Evolutionary conservation across 2,113 vertebrate genomes (phyloP), one percentile per base, ranked within the genome.

Genomic region (Physeter macrocephalus): DNA sequence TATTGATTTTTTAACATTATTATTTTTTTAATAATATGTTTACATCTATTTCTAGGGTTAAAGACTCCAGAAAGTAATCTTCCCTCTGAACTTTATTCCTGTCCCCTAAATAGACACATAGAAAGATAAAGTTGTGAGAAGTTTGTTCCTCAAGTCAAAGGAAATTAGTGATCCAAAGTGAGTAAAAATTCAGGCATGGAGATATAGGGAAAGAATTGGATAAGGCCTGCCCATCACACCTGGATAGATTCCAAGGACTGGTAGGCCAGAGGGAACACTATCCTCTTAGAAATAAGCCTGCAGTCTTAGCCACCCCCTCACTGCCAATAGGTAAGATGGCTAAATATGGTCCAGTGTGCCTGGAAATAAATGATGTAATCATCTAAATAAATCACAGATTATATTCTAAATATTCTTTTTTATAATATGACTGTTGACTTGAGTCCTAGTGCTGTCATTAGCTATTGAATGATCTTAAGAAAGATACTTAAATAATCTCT

Each of bases 261-360:
- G 31, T 36, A 9, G 8, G 1, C 17, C 34, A 36, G 21, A 78
- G 7, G 43, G 31, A 41, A 10, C 1, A 4, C 21, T 46, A 2
- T 13, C 4, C 7, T 59, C 49, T 52, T 36, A 27, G 43, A 62
- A 31, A 2, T 43, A 49, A 81, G 8, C 4, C 61, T 34, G 6
- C 25, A 21, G 11, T 43, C 9, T 49, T 57, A 72, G 29, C 6
- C 12, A 78, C 3, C 4, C 12, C 4, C 29, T 88, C 23, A 49
- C 0, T 27, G 20, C 25, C 18, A 36, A 8, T 9, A 4, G 17
- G 2, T 61, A 20, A 1, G n/a, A 36, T 36, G 39, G 6, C 10
- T 14, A 43, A 49, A 39, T 27, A 54, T 4, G 31, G 49, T 29
- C 46, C 8, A 41, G 29, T 66, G 31, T 43, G 9, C 54, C 86